phyloP scores from a whole-genome alignment of 2,113 vertebrate genomes.

The Thryonomys swinderianus region DNA sequence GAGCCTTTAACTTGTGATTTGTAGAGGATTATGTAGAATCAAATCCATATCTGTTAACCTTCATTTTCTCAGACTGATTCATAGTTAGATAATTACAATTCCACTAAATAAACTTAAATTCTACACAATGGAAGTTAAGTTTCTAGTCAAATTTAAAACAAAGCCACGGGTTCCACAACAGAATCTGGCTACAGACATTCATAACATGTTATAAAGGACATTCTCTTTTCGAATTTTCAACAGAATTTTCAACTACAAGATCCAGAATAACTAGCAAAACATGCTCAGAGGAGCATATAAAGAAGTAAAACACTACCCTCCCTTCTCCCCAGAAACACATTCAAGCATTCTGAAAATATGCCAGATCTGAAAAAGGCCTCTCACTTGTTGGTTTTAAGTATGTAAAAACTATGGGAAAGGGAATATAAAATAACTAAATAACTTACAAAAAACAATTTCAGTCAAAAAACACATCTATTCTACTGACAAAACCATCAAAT shows the following conservation, averaged over 20 bases:
- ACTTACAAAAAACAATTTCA: slow-evolving; percentile 74
- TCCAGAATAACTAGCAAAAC: slow-evolving; percentile 83
- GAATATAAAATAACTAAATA: slow-evolving; percentile 73
- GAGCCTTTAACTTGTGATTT: slow-evolving; percentile 62
- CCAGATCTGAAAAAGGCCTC: slow-evolving; percentile 72
- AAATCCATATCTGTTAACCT: slow-evolving; percentile 67
- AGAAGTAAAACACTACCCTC: slow-evolving; percentile 62
- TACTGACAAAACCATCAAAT: slow-evolving; percentile 71
- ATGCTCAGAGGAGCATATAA: slow-evolving; percentile 73
- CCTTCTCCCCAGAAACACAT: slow-evolving; percentile 63
- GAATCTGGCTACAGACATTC: slow-evolving; percentile 82
- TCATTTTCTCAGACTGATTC: slow-evolving; percentile 65
- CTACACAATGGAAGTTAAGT: slow-evolving; percentile 63
- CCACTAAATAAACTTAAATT: slow-evolving; percentile 72
- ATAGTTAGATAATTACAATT: slow-evolving; percentile 71
- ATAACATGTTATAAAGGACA: slow-evolving; percentile 77
- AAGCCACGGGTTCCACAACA: slow-evolving; percentile 76
- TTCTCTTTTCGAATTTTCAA: slow-evolving; percentile 81
- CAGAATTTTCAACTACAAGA: slow-evolving; percentile 85
- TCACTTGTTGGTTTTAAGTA: slow-evolving; percentile 77
- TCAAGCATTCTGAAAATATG: slow-evolving; percentile 79
- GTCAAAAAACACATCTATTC: slow-evolving; percentile 74
- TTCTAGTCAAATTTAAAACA: slow-evolving; percentile 72
- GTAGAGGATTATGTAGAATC: slow-evolving; percentile 69
- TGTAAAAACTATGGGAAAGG: slow-evolving; percentile 73